Evolutionary conservation across 2,113 vertebrate genomes (phyloP).

Genomic region (Gymnobelideus leadbeateri): DNA sequence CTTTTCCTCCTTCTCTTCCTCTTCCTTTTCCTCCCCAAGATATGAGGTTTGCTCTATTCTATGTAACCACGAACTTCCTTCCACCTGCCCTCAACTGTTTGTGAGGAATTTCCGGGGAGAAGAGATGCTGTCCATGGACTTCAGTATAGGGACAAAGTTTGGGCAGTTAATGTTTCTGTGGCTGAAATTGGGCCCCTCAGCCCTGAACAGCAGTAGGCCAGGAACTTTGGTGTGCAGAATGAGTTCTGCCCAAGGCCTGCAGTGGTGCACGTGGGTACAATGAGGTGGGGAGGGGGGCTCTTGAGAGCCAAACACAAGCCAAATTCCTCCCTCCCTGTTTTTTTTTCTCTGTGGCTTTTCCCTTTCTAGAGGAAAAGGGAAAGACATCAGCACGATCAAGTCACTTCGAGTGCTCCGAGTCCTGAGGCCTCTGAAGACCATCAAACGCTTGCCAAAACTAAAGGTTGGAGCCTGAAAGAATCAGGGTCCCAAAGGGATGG

Average conservation of each 20-base stretch:
- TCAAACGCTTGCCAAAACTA: slow-evolving; percentile 95
- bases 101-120: background rate
- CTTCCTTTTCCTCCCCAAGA: background rate
- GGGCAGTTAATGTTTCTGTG: slow-evolving; percentile 2
- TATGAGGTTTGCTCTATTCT: background rate
- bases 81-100: background rate
- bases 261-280: background rate
- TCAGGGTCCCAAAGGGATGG: background rate
- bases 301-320: background rate
- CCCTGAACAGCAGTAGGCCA: background rate
- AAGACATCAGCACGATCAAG: slow-evolving; percentile 99
- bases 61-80: background rate
- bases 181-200: background rate
- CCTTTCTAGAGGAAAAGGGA: slow-evolving; percentile 94
- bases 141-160: background rate
- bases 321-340: slow-evolving; percentile 66
- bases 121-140: background rate
- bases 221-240: background rate
- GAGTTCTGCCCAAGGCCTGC: background rate
- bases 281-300: fast-evolving
- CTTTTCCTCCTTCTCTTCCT: background rate
- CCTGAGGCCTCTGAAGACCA: slow-evolving; percentile 95
- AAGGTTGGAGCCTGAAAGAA: slow-evolving; percentile 87
- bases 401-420: slow-evolving; percentile 95
- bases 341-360: slow-evolving; percentile 74